Conservation (phyloP, 2,797 vertebrate species). For the Ispidina lecontei region DNA sequence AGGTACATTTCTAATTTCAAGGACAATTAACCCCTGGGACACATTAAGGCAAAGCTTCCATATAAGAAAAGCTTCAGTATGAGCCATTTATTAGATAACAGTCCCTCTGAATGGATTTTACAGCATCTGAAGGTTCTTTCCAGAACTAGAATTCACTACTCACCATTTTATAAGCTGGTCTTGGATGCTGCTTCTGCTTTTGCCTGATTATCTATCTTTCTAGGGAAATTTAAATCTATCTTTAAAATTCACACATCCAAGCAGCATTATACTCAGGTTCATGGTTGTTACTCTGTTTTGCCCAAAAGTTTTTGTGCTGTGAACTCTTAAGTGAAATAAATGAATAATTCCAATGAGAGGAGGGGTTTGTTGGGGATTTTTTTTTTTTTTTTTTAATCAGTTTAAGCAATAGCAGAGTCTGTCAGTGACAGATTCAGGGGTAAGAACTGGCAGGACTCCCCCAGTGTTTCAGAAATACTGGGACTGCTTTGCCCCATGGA, state of each 20-base stretch:
- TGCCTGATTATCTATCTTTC: too few species aligned
- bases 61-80: not conserved
- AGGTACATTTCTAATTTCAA: not conserved
- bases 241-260: not conserved
- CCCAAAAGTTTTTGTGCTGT: not conserved
- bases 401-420: not conserved
- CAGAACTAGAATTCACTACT: too few species aligned
- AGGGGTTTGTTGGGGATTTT: not conserved
- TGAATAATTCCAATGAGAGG: rapidly evolving
- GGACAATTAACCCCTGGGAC: not conserved
- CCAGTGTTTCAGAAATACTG: not conserved
- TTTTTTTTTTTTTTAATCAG: not conserved
- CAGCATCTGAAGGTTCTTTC: too few species aligned
- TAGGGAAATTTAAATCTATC: too few species aligned
- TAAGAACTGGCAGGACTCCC: not conserved
- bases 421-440: not conserved
- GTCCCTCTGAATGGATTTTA: not conserved
- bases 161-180: too few species aligned
- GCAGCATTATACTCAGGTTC: not conserved
- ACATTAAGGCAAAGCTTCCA: not conserved
- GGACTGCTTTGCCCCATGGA: not conserved
- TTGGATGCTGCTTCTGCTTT: too few species aligned
- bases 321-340: not conserved
- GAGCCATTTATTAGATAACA: not conserved
- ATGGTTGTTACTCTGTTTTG: not conserved